Conservation (phyloP, 2,113 vertebrate genomes). For the Hippocampus guttulatus region DNA sequence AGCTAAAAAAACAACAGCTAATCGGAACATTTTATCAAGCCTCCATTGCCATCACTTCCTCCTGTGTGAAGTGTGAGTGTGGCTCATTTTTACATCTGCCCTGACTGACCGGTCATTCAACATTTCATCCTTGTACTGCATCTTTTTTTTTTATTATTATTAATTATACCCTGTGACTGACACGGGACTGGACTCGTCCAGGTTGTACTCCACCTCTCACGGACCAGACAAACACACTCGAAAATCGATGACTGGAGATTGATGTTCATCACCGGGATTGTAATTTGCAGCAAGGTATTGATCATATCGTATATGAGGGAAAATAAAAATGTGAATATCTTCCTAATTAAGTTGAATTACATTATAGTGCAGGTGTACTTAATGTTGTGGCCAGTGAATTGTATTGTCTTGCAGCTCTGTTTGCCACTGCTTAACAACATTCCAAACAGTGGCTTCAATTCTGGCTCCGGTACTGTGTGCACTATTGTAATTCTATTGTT, state of each 20-base stretch:
- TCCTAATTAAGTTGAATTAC: neutral
- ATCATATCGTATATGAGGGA: neutral
- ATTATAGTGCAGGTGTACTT: neutral
- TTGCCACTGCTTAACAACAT: too few species aligned
- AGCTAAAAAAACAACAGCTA: conserved; percentile 65
- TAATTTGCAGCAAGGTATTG: too few species aligned
- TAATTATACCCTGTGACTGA: too few species aligned
- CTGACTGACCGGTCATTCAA: neutral
- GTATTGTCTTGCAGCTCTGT: neutral
- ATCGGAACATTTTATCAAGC: conserved; percentile 34
- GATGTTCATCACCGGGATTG: too few species aligned
- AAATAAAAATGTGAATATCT: neutral
- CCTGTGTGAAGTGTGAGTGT: conserved; percentile 7
- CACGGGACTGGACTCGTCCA: too few species aligned
- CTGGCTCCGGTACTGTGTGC: neutral
- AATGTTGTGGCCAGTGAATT: neutral
- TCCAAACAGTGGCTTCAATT: conserved; percentile 7
- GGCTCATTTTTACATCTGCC: conserved; percentile 3
- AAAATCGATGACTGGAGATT: too few species aligned
- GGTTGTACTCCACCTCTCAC: too few species aligned
- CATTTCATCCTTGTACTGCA: neutral
- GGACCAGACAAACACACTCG: too few species aligned
- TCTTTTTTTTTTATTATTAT: neutral
- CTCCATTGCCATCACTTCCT: conserved; percentile 14
- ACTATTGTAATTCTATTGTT: neutral